Evolutionary conservation across 1,140 invertebrate genomes (phyloP), one percentile per base, ranked within the genome.

Genomic region (Colletes gigas): DNA sequence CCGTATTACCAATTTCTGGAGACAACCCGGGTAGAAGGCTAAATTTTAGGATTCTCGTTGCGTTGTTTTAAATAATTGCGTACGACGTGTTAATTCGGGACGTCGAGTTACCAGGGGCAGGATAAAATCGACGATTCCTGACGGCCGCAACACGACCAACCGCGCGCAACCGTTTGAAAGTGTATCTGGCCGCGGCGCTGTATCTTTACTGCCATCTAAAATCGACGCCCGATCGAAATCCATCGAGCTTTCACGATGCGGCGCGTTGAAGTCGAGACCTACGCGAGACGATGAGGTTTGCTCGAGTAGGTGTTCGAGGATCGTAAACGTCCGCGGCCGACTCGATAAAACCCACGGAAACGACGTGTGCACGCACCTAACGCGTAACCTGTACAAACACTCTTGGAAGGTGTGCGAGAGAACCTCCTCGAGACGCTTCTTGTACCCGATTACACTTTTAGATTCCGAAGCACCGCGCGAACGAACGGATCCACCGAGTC

Each of bases 291-390:
- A 71, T 60, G 65, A 52, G 41, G 44, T 10, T 19, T 66, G 69
- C 54, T 60, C 75, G 78, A 88, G 87, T 88, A 88, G 87, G 84
- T 88, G 87, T 88, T 67, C 67, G 62, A 81, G 10, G 87, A 80
- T 85, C 87, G 87, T 88, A 86, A 88, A 88, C 79, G 79, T 86
- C 76, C 57, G n/a, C 14, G 57, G 21, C 55, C 78, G 76, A 82
- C 82, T 86, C 84, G 84, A 88, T 88, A 86, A 88, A 88, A 86
- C 79, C 67, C 75, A 83, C 76, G 73, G 83, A 54, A 85, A 85
- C 47, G 63, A 78, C 55, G 62, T 55, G 21, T 41, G 71, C 59
- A 41, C 57, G 70, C 70, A 80, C 41, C 65, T 83, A 78, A 62
- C 70, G 70, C 83, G 75, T 83, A 82, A 85, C 71, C 70, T 75